Percentiles rank a stretch among this genome's conserved stretches.
These are phyloP conservation scores for Orius insidiosus DNA, from an alignment of 1,140 invertebrate species.

Conservation along the genomic window DNA sequence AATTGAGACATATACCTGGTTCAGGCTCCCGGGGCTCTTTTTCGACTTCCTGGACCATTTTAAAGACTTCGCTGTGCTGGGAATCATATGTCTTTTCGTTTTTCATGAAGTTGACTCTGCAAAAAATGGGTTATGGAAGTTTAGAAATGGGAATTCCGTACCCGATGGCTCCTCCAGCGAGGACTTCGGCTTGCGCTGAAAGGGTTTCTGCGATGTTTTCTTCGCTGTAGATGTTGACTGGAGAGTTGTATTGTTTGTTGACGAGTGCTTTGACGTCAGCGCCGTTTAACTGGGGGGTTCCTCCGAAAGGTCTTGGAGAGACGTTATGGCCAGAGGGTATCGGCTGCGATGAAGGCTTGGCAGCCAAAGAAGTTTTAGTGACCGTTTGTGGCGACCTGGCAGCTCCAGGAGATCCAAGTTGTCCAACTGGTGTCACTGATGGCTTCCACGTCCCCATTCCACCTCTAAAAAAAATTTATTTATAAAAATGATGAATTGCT, in stretches of 20 bases:
- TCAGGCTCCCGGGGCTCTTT: conserved; percentile 56
- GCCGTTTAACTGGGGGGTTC: conserved; percentile 41
- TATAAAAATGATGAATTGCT: too few relatives aligned
- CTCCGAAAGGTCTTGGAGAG: conserved; percentile 57
- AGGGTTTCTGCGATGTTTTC: conserved; percentile 87
- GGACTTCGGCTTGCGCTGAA: conserved; percentile 84
- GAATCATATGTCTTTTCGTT: conserved; percentile 78
- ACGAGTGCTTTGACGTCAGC: conserved; percentile 65
- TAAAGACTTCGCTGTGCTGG: conserved; percentile 76
- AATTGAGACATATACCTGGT: conserved; percentile 36
- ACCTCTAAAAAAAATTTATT: conserved; percentile 39
- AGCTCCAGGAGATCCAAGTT: conserved; percentile 36
- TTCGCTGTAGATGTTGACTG: conserved; percentile 87
- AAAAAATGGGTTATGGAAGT: too few relatives aligned
- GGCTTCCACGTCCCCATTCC: conserved; percentile 64
- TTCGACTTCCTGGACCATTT: conserved; percentile 79
- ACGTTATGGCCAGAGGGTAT: conserved; percentile 77
- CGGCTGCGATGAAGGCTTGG: conserved; percentile 41
- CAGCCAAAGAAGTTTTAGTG: conserved; percentile 75
- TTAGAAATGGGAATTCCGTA: conserved; percentile 29
- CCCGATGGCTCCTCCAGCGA: conserved; percentile 82
- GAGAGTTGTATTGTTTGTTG: conserved; percentile 95
- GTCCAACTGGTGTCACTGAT: conserved; percentile 45
- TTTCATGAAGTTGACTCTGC: conserved; percentile 88
- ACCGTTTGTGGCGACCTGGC: conserved; percentile 28